Base-by-base conservation (phyloP, 2,113 vertebrate genomes). In the Pyxicephalus adspersus region DNA sequence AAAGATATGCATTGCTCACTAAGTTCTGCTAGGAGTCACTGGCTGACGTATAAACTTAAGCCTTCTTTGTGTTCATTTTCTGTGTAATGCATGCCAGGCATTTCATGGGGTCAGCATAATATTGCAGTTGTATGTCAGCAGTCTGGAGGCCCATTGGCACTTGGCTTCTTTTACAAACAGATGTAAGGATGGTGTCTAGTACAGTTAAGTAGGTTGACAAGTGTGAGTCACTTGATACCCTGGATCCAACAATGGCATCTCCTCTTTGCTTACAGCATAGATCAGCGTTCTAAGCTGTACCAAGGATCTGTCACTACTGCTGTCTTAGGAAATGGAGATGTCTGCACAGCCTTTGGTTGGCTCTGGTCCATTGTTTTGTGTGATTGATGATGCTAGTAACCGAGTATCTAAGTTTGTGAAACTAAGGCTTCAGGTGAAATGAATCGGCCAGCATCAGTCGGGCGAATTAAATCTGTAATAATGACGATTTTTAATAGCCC, bases 51-150 rank as follows among this genome's bases (percentile, higher is more conserved):
- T 34, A 51, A 25, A 26, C 57, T 51, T 76, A 76, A 76, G n/a
- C 57, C 72, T 23, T 75, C n/a, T 38, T 38, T 34, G n/a, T 61
- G 31, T 61, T 75, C 18, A 50, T 63, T 76, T 76, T 63, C 54
- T 60, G 28, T 76, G 57, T 76, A 76, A 34, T 64, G 57, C 51
- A 64, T 76, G 61, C 34, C 58, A 63, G 58, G 31, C 73, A 20
- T 64, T 76, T 76, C 57, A 51, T 63, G 22, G 5, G 34, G 73
- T 76, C 73, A 76, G 73, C 73, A 76, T 26, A 76, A 63, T 76
- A 15, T 28, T 50, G 73, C 38, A 23, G 57, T 64, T 63, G 58
- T 17, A 76, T 63, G 73, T 76, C 58, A 74, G 73, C 73, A 76
- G 34, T 75, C 57, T 64, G 18, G 18, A n/a, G 34, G 16, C 58